Conservation (phyloP, 2,888 invertebrate species). For the Coelinius sp. region DNA sequence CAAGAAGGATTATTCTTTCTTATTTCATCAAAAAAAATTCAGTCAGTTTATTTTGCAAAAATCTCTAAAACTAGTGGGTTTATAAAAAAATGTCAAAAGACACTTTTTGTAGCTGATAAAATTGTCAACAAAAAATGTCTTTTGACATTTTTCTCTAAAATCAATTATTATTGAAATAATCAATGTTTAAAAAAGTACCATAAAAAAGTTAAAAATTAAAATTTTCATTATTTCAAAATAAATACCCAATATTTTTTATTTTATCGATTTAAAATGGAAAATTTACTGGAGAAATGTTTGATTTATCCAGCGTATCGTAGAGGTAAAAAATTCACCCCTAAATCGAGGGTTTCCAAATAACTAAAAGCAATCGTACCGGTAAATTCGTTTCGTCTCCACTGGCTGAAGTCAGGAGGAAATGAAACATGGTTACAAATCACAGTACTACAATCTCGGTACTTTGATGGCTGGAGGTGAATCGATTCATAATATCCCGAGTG, state of each 20-base stretch:
- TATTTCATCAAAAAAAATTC: background rate
- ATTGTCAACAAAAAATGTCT: no score
- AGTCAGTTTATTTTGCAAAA: no score
- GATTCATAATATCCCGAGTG: constrained; percentile 13
- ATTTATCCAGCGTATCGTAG: background rate
- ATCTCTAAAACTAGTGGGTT: no score
- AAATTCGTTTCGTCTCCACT: constrained; percentile 11
- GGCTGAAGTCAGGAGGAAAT: constrained; percentile 31
- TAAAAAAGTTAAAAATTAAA: no score
- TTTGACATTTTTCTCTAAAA: no score
- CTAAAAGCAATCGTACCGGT: constrained; percentile 7
- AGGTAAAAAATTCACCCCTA: background rate
- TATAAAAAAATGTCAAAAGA: no score
- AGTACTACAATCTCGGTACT: constrained; percentile 14
- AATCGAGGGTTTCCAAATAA: background rate
- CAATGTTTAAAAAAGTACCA: no score
- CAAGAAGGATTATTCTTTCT: no score
- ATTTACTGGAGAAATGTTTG: background rate
- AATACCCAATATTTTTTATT: background rate
- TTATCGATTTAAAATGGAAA: background rate
- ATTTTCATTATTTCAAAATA: background rate
- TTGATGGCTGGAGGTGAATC: background rate
- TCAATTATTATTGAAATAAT: no score
- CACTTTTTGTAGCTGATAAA: no score
- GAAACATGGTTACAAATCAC: constrained; percentile 48